Evolutionary conservation across 2,113 vertebrate species (phyloP).

Genomic region (Prolemur simus): DNA sequence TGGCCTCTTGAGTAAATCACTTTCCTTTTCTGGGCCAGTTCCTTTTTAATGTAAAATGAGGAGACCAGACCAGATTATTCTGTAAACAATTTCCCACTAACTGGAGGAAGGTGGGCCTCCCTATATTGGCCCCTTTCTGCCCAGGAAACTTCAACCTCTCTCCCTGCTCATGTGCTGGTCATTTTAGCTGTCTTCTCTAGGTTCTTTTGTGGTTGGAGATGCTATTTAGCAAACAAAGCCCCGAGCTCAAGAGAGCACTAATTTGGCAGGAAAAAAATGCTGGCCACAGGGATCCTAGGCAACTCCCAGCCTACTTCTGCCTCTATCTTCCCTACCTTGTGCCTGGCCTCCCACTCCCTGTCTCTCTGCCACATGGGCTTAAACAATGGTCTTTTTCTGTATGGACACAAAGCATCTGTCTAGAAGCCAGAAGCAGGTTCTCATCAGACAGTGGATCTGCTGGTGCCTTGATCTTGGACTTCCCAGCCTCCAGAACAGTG

Average conservation of each 20-base stretch:
- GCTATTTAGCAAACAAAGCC: background rate
- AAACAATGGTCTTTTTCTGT: background rate
- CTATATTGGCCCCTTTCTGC: too few species aligned
- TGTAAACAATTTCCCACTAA: background rate
- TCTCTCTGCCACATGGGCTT: background rate
- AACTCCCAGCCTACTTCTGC: background rate
- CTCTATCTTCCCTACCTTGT: background rate
- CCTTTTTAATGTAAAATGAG: background rate
- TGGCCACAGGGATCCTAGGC: background rate
- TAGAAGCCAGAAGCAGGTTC: background rate
- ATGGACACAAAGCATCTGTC: background rate
- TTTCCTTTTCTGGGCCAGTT: conserved; percentile 24
- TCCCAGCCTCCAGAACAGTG: background rate
- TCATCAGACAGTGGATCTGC: background rate
- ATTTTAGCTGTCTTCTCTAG: background rate
- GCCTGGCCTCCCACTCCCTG: too few species aligned
- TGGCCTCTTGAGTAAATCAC: background rate
- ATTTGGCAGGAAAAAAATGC: background rate
- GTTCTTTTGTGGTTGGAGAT: background rate
- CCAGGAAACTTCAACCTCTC: background rate
- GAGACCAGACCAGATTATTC: background rate
- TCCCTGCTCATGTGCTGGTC: background rate
- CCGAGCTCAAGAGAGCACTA: background rate
- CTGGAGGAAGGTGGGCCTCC: background rate
- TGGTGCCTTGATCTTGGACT: background rate